Base-by-base conservation (phyloP, 2,113 vertebrate genomes). In the Jacana jacana region DNA sequence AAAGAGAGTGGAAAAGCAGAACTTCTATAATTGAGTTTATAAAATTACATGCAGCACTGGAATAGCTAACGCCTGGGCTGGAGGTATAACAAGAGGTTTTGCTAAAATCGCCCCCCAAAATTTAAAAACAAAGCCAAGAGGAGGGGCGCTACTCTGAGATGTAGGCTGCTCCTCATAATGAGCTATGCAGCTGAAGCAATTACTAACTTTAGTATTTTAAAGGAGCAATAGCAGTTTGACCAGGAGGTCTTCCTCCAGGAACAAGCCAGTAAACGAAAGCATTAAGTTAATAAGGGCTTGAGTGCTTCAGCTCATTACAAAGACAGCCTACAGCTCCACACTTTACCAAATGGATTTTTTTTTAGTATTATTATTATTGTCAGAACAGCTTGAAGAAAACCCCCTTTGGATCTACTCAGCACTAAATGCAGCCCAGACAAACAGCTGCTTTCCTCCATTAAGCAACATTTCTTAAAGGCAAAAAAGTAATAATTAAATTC, bases 211-310 rank as follows among this genome's bases (percentile, higher is more conserved):
- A 85, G 40, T 15, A 82, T 92, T 90, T 89, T 57, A 77, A 93
- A 82, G 88, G 72, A 86, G 63, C 86, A 94, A 86, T 81, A 95
- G 84, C 68, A 86, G 60, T 93, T 89, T 93, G 80, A 92, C 95
- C 80, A 72, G 83, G 64, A 97, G 96, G 61, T 86, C 94, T 89
- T 95, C 91, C 90, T 97, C 77, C 94, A 97, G 97, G 88, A 97
- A 91, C 1, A 7, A 78, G 71, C 77, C 78, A 78, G 83, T 91
- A 97, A 97, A 97, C 96, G 83, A 96, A 96, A 96, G 79, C 87
- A 96, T 97, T 92, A 95, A 94, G 81, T 94, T 96, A 96, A 97
- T 96, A 97, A 96, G 81, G 86, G 86, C 93, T 94, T 89, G 88
- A 97, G 84, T 69, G 63, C 90, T 92, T 91, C 91, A 94, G 86